Evolutionary conservation across 2,113 vertebrate genomes (phyloP).

Genomic region (Plectropomus leopardus): DNA sequence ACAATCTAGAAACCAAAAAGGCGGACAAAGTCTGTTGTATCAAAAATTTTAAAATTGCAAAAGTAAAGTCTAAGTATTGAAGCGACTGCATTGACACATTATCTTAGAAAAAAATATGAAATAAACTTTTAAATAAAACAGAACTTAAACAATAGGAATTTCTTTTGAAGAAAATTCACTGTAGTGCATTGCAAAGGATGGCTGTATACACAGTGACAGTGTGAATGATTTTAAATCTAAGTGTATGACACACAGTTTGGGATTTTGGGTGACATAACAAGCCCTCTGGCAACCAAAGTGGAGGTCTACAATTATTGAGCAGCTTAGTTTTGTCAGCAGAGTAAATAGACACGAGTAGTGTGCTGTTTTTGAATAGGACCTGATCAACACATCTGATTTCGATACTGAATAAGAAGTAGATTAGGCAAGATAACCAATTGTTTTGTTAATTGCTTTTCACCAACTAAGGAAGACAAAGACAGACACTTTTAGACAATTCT

Average conservation of each 20-base stretch:
- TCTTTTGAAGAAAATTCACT: slow-evolving; percentile 51
- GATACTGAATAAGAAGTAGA: not conserved
- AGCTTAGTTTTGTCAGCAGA: slow-evolving; percentile 33
- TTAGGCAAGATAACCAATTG: not conserved
- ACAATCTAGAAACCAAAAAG: slow-evolving; percentile 63
- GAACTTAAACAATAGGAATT: slow-evolving; percentile 55
- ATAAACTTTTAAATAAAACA: slow-evolving; percentile 59
- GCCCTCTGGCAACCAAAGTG: slow-evolving; percentile 24
- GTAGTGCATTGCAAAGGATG: slow-evolving; percentile 61
- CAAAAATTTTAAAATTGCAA: slow-evolving; percentile 55
- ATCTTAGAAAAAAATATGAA: slow-evolving; percentile 44
- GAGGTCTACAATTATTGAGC: slow-evolving; percentile 31
- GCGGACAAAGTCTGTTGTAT: slow-evolving; percentile 48
- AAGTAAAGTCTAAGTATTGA: slow-evolving; percentile 42
- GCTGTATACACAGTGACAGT: slow-evolving; percentile 50
- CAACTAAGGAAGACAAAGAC: slow-evolving; percentile 1
- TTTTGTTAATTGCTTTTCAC: slow-evolving; percentile 6
- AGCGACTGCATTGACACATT: slow-evolving; percentile 58
- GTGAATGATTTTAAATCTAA: slow-evolving; percentile 33
- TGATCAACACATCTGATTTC: slow-evolving; percentile 31
- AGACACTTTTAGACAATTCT: not conserved
- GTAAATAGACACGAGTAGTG: slow-evolving; percentile 10
- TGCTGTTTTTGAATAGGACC: slow-evolving; percentile 16
- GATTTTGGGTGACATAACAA: slow-evolving; percentile 28
- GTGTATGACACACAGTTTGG: slow-evolving; percentile 43